Base-by-base conservation (phyloP, 2,113 vertebrate species). In the Balaeniceps rex region DNA sequence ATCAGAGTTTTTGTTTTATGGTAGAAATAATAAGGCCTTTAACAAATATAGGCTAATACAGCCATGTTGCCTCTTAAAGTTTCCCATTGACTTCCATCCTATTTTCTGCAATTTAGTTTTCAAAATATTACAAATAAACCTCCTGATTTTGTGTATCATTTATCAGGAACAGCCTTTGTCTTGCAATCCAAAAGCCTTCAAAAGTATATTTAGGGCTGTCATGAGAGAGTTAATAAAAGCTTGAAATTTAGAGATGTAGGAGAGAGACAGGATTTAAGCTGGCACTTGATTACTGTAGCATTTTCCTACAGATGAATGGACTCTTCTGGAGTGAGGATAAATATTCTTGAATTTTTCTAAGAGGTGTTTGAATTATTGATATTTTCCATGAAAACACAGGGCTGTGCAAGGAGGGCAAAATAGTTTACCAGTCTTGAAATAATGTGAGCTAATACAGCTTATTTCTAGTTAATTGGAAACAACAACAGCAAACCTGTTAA, bases 281-380 rank as follows among this genome's bases (percentile, higher is more conserved):
- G 80, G 38, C 38, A 79, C 40, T 79, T 87, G 63, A 81, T 92
- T 91, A 84, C 38, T 90, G 33, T 86, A 83, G 52, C 44, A 96
- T 76, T 76, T 96, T 83, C 52, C 31, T 72, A 44, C 26, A 85
- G 38, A 61, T n/a, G 31, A 89, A 84, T n/a, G 52, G 74, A 83
- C 57, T 74, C n/a, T 83, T 94, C 49, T 84, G 31, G 49, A 25
- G 40, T 79, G 33, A 90, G 25, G 34, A 28, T 78, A 88, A 77
- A 89, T 87, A 84, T 91, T 90, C 82, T 83, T 71, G 34, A 92
- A 55, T 38, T 93, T 84, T 91, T 96, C 57, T 92, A 69, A 94
- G 58, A 96, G 42, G 34, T 69, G 7, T 83, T 75, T 90, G 69
- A 93, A 91, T 93, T 78, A 93, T 91, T 92, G 69, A 88, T 71